Evolutionary conservation across 2,113 vertebrate genomes (phyloP).

Genomic region (Petromus typicus): DNA sequence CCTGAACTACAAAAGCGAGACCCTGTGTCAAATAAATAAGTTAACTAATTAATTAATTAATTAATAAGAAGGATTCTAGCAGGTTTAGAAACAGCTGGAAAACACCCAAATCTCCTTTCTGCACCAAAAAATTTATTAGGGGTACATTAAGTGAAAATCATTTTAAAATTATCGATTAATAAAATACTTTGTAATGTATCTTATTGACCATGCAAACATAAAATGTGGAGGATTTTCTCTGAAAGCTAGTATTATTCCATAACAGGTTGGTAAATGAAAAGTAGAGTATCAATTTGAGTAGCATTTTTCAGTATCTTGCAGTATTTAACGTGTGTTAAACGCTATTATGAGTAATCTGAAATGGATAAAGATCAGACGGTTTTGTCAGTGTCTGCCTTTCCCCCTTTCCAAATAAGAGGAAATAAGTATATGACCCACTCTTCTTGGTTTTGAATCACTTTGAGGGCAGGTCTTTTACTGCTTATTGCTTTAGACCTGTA

Average conservation of each 20-base stretch:
- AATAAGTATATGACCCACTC: slow-evolving; percentile 42
- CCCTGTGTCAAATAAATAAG: too few relatives aligned
- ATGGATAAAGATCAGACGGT: slow-evolving; percentile 62
- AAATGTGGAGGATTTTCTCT: too few relatives aligned
- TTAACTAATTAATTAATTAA: too few relatives aligned
- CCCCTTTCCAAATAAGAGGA: not conserved
- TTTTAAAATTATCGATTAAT: slow-evolving; percentile 23
- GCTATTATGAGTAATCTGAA: not conserved
- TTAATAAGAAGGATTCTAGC: slow-evolving; percentile 53
- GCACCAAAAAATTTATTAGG: slow-evolving; percentile 52
- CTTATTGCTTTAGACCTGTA: slow-evolving; percentile 34
- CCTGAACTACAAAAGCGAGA: too few relatives aligned
- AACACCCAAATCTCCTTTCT: not conserved
- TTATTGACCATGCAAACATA: slow-evolving; percentile 80
- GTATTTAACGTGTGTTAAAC: slow-evolving; percentile 8
- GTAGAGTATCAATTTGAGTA: too few relatives aligned
- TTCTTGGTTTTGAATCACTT: slow-evolving; percentile 56
- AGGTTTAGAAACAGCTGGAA: slow-evolving; percentile 14
- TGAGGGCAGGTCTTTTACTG: slow-evolving; percentile 24
- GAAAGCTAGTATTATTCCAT: too few relatives aligned
- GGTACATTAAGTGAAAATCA: slow-evolving; percentile 60
- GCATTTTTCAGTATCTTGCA: slow-evolving; percentile 51
- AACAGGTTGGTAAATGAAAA: too few relatives aligned
- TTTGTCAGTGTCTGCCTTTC: not conserved
- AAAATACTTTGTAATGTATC: too few relatives aligned